These are phyloP conservation scores for Peromyscus polionotus DNA, from an alignment of 2,113 vertebrate genomes.

Conservation along the genomic window DNA sequence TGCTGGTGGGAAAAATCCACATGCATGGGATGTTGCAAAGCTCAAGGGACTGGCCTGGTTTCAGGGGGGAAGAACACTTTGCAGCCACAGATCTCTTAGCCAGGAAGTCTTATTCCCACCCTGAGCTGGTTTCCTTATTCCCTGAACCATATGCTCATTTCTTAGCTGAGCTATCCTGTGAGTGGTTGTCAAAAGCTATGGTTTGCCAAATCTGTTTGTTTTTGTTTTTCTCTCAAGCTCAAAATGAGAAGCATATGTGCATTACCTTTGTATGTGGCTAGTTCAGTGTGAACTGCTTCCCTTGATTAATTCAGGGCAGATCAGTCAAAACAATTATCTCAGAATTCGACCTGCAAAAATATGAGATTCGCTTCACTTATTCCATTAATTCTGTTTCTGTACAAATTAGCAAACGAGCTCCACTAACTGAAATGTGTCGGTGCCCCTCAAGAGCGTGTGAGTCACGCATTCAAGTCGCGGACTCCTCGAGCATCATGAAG, in stretches of 20 bases:
- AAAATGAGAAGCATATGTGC: conserved; percentile 58
- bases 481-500: conserved; percentile 43
- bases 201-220: conserved; percentile 54
- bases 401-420: conserved; percentile 9
- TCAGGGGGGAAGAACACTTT: neutral
- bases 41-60: neutral
- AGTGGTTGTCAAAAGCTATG: conserved; percentile 60
- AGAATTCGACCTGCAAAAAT: conserved; percentile 9
- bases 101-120: neutral
- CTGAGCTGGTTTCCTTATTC: neutral
- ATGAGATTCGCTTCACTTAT: neutral
- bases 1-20: neutral
- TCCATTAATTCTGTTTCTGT: conserved; percentile 46
- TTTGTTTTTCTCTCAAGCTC: conserved; percentile 38
- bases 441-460: neutral
- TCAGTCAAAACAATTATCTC: conserved; percentile 19
- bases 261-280: neutral
- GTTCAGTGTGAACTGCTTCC: neutral
- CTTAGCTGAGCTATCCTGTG: conserved; percentile 28
- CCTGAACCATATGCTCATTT: conserved; percentile 34
- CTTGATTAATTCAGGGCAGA: conserved; percentile 8
- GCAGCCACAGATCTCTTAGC: neutral
- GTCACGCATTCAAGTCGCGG: conserved; percentile 21
- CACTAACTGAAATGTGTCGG: neutral
- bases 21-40: neutral